Conservation (phyloP, 2,113 vertebrate species). For the Canis aureus region DNA sequence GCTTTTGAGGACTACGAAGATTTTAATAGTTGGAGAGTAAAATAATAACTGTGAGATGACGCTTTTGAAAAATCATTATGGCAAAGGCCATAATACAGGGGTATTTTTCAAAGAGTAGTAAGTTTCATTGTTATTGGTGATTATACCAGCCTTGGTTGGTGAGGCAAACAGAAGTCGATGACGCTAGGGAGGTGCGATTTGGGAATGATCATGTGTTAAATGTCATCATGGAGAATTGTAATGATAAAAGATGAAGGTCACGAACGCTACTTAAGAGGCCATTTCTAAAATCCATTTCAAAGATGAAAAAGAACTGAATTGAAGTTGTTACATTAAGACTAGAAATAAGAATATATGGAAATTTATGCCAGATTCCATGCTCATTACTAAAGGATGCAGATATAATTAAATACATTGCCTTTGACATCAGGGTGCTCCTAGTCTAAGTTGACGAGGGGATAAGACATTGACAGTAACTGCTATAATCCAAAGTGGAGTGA, state of each 20-base stretch:
- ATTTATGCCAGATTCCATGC: not conserved
- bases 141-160: not conserved
- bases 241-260: not conserved
- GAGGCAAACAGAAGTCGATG: not conserved
- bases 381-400: not conserved
- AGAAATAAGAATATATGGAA: not conserved
- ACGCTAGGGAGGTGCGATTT: not conserved
- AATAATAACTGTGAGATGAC: not conserved
- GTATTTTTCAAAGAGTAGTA: not conserved
- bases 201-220: not conserved
- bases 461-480: not conserved
- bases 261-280: not conserved
- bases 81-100: not conserved
- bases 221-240: not conserved
- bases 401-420: not conserved
- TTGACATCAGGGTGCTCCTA: not conserved
- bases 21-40: not conserved
- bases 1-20: not conserved
- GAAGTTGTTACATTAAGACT: not conserved
- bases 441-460: not conserved
- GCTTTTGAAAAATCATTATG: not conserved
- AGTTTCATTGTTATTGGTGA: not conserved
- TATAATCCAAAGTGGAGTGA: not conserved
- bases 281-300: not conserved
- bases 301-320: not conserved